A percentile compares a stretch with the other conserved stretches of the same genome.
Evolutionary conservation across 2,888 invertebrate species (phyloP).

Genomic region (Aradus depressus): DNA sequence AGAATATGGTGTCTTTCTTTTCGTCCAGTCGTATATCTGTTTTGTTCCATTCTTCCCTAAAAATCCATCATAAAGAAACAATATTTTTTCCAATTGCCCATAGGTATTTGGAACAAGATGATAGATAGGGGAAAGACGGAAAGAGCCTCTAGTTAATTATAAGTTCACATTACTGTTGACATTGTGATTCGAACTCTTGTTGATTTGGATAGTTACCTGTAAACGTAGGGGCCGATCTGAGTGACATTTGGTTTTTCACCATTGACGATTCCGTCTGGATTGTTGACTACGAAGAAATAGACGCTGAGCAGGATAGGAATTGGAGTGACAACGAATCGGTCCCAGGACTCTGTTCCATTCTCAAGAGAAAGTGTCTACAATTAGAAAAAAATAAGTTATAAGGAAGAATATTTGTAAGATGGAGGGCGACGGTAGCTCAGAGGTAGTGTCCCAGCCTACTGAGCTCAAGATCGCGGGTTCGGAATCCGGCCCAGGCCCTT

Average conservation of each 20-base stretch:
- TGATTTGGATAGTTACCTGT: too few relatives aligned
- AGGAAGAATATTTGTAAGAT: not conserved
- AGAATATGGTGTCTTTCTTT: conserved; percentile 45
- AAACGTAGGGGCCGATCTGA: conserved; percentile 25
- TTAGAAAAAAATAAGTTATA: not conserved
- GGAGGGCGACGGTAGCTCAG: too few relatives aligned
- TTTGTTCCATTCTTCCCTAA: conserved; percentile 21
- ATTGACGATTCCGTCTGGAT: conserved; percentile 21
- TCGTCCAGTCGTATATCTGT: conserved; percentile 28
- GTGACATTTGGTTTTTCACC: conserved; percentile 23
- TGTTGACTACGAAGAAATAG: conserved; percentile 25
- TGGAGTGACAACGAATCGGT: conserved; percentile 21
- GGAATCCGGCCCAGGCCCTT: too few relatives aligned
- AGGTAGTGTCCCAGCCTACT: too few relatives aligned
- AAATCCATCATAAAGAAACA: too few relatives aligned
- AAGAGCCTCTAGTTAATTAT: too few relatives aligned
- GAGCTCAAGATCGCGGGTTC: too few relatives aligned
- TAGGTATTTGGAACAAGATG: too few relatives aligned
- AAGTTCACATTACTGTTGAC: too few relatives aligned
- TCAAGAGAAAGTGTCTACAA: conserved; percentile 21
- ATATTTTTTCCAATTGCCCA: too few relatives aligned
- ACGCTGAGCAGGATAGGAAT: conserved; percentile 22
- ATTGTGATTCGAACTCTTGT: too few relatives aligned
- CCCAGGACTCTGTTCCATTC: conserved; percentile 23
- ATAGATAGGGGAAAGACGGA: too few relatives aligned